phyloP scores from a whole-genome alignment of 2,113 vertebrate species.

The Zapus hudsonius region DNA sequence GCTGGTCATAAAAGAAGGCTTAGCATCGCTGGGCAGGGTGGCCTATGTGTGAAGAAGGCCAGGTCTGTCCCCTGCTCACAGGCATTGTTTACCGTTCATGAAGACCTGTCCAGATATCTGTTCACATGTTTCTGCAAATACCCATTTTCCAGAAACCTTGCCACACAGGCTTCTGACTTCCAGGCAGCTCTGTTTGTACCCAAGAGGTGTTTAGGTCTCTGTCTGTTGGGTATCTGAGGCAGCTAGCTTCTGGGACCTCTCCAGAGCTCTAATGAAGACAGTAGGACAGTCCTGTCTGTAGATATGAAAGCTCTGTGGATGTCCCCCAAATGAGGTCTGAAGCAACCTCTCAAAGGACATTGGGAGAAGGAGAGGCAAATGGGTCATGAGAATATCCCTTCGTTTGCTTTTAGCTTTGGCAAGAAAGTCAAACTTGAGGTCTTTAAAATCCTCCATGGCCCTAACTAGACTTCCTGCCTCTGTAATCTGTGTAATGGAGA shows the following conservation, averaged over 20 bases:
- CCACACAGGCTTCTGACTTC: constrained; percentile 11
- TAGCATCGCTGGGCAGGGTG: constrained; percentile 29
- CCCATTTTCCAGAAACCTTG: background rate
- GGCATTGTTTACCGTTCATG: background rate
- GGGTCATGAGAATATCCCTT: background rate
- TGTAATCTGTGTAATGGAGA: too few relatives aligned
- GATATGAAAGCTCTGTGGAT: background rate
- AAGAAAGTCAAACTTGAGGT: background rate
- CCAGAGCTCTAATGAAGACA: background rate
- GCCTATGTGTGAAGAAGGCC: constrained; percentile 60
- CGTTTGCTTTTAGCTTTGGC: background rate
- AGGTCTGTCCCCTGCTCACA: constrained; percentile 55
- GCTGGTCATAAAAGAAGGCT: constrained; percentile 53
- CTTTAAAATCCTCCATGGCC: background rate
- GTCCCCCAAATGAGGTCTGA: background rate
- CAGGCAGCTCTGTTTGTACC: background rate
- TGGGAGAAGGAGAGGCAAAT: accelerated
- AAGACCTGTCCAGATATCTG: constrained; percentile 62
- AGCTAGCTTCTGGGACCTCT: background rate
- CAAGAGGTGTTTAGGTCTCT: background rate
- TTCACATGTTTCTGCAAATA: constrained; percentile 71
- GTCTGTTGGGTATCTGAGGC: background rate
- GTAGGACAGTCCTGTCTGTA: background rate
- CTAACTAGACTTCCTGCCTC: background rate
- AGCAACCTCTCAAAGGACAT: accelerated